phyloP scores from a whole-genome alignment of 2,113 vertebrate species.

The Speoplatyrhinus poulsoni region DNA sequence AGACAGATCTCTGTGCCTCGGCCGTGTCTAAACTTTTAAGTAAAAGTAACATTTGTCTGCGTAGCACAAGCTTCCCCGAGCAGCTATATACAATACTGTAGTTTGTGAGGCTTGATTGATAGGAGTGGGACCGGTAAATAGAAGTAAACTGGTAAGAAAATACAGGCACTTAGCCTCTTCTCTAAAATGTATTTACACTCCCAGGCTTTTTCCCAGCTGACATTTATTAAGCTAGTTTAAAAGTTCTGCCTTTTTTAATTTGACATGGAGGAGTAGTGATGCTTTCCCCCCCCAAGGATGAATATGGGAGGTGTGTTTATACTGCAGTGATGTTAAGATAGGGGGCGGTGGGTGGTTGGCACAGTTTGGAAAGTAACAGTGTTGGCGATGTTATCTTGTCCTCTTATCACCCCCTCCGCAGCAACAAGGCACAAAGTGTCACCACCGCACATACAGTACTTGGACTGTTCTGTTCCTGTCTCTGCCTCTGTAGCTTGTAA shows the following conservation, averaged over 20 bases:
- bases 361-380: constrained; percentile 43
- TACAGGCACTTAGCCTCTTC: neutral
- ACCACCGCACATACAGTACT: constrained; percentile 16
- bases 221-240: constrained; percentile 13
- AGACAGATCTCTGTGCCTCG: neutral
- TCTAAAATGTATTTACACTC: neutral
- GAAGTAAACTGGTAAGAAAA: neutral
- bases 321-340: constrained; percentile 25
- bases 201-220: neutral
- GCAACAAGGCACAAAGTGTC: constrained; percentile 31
- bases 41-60: neutral
- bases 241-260: constrained; percentile 6
- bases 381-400: constrained; percentile 50
- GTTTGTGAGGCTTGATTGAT: neutral
- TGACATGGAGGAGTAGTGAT: neutral
- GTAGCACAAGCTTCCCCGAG: neutral
- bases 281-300: constrained; percentile 12
- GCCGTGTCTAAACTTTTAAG: neutral
- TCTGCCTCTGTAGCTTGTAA: too few species aligned
- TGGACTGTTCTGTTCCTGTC: constrained; percentile 5
- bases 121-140: neutral
- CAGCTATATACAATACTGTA: neutral
- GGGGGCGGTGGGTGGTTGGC: constrained; percentile 43
- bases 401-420: constrained; percentile 42
- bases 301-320: constrained; percentile 25